Conservation (phyloP, 2,888 invertebrate genomes). For the Rhodophaea formosa region DNA sequence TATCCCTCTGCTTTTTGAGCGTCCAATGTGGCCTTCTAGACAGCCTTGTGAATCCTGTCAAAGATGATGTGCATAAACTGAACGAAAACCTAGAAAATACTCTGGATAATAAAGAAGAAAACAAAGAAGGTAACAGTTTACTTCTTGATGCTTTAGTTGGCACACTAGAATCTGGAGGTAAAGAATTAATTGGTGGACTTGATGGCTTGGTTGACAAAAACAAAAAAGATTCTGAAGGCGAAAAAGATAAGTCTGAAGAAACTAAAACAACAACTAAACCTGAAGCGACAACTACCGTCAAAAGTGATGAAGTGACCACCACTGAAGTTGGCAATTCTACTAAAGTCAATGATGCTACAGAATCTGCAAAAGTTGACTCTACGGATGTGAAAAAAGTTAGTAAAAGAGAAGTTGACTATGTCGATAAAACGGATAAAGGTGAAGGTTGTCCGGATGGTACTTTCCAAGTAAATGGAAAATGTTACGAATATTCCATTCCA, state of each 20-base stretch:
- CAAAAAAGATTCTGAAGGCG: neutral
- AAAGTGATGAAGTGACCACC: neutral
- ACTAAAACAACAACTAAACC: neutral
- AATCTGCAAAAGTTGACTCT: neutral
- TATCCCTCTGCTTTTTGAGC: neutral
- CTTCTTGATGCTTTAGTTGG: neutral
- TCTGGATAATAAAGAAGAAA: conserved; percentile 1
- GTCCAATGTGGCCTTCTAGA: neutral
- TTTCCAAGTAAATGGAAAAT: neutral
- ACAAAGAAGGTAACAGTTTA: neutral
- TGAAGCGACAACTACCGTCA: neutral
- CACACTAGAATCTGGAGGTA: conserved; percentile 1
- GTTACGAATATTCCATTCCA: neutral
- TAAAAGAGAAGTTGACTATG: neutral
- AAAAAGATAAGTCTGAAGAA: neutral
- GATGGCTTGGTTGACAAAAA: neutral
- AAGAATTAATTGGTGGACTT: neutral
- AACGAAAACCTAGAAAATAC: conserved; percentile 4
- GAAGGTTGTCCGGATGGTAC: neutral
- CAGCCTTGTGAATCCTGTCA: neutral
- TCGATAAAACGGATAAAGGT: neutral
- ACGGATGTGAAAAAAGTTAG: neutral
- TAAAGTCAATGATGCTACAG: neutral
- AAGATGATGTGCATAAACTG: neutral
- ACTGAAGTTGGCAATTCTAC: neutral